These are phyloP conservation scores for Oxygymnocypris stewartii DNA, from an alignment of 2,113 vertebrate genomes.

Conservation along the genomic window DNA sequence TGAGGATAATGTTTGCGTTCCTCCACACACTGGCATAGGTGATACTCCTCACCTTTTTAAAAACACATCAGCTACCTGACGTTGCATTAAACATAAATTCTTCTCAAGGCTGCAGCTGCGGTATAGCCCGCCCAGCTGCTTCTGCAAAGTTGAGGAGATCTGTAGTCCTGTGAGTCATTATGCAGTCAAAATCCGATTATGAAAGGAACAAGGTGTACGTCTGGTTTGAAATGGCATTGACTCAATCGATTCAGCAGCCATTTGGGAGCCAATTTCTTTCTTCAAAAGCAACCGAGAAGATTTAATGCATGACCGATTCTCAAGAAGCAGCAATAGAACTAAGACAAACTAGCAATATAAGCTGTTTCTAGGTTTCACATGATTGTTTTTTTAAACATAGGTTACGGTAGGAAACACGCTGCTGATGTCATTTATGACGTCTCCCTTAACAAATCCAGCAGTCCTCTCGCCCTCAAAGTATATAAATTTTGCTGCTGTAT, in stretches of 20 bases:
- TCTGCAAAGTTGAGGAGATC: neutral
- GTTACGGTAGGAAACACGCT: neutral
- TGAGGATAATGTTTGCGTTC: neutral
- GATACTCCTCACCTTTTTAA: neutral
- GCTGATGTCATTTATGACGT: conserved; percentile 11
- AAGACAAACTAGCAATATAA: neutral
- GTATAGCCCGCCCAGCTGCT: neutral
- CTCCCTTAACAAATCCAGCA: neutral
- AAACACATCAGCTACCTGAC: conserved; percentile 14
- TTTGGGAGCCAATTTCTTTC: conserved; percentile 52
- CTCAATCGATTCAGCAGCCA: conserved; percentile 52
- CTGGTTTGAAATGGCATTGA: conserved; percentile 49
- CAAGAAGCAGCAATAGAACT: neutral
- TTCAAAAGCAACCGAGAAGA: conserved; percentile 26
- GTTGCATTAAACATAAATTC: conserved; percentile 26
- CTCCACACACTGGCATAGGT: neutral
- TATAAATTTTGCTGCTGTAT: conserved; percentile 9
- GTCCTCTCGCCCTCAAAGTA: neutral
- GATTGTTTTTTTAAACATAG: neutral
- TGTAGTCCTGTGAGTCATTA: conserved; percentile 36
- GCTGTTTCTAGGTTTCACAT: conserved; percentile 9
- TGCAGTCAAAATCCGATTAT: conserved; percentile 28
- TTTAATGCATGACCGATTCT: conserved; percentile 43
- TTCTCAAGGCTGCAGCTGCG: conserved; percentile 14
- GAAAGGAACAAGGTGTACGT: conserved; percentile 39